These are phyloP conservation scores for Macrotrachela quadricornifera DNA, from an alignment of 1,140 invertebrate genomes.

Conservation along the genomic window DNA sequence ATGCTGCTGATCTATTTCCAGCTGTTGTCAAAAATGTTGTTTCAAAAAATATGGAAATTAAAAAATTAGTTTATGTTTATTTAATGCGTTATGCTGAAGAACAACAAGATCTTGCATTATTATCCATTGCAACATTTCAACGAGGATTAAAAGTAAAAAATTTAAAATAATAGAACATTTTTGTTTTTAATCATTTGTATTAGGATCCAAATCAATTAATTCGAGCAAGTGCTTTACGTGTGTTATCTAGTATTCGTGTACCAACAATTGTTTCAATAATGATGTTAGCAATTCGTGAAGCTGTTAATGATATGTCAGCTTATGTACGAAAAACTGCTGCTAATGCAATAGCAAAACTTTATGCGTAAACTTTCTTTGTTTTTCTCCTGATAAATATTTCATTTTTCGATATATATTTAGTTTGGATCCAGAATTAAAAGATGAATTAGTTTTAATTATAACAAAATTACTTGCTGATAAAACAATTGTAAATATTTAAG, in stretches of 20 bases:
- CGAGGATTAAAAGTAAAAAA: constrained; percentile 59
- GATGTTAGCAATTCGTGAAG: constrained; percentile 87
- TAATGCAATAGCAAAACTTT: constrained; percentile 96
- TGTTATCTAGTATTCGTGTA: constrained; percentile 84
- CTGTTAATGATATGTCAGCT: constrained; percentile 87
- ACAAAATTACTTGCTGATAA: constrained; percentile 86
- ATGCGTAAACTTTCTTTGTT: constrained; percentile 36
- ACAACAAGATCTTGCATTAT: constrained; percentile 83
- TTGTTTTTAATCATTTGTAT: constrained; percentile 2
- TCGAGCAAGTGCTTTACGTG: constrained; percentile 79
- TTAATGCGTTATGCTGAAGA: constrained; percentile 93
- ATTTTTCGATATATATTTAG: constrained; percentile 33
- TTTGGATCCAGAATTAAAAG: constrained; percentile 81
- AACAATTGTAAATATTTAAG: constrained; percentile 55
- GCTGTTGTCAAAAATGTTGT: constrained; percentile 99
- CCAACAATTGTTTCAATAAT: constrained; percentile 93
- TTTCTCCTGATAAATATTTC: neutral
- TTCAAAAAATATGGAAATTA: constrained; percentile 92
- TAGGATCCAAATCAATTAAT: constrained; percentile 95
- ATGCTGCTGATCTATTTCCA: constrained; percentile 91
- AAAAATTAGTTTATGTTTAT: constrained; percentile 96
- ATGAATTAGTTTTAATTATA: constrained; percentile 74
- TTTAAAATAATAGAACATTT: neutral
- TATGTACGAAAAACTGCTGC: constrained; percentile 98
- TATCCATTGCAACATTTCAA: constrained; percentile 97